Base-by-base conservation (phyloP, 2,888 invertebrate genomes). In the Epinotia brunnichana region DNA sequence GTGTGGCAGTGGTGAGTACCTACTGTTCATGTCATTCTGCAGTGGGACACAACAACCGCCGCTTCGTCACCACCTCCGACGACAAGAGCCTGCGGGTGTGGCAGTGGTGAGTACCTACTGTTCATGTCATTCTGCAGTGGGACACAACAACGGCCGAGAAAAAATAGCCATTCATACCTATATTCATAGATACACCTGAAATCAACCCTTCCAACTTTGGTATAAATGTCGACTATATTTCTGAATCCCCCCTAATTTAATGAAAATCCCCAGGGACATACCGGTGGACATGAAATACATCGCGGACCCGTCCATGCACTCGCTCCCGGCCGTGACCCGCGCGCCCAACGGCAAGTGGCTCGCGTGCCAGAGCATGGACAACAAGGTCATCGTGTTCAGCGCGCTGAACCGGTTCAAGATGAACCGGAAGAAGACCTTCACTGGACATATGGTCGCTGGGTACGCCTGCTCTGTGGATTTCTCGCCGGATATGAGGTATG, bases 261-360 rank as follows among this genome's bases (percentile, higher is more conserved):
- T 15, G 11, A 24, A 24, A 21, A 15, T 3, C 13, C 10, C 7
- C 85, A 94, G 94, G 94, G 98, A 98, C 85, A 98, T 98, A 82
- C 98, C 98, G 0, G 99, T 99, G 1, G 99, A 99, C 89, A 99
- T 99, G 97, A 99, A 99, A 88, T 99, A 99, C 89, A 99, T 99
- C 77, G 99, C 99, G 0, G 99, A 99, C 90, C 99, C 99, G 0
- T 96, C 98, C 0, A 99, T 99, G 98, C 99, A 99, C 90, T 99
- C 99, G 5, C 98, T 99, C 96, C 99, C 99, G 0, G 97, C 98
- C 0, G 99, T 99, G 0, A 97, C 98, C 0, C 95, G 96, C 7
- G 97, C 99, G 0, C 99, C 99, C 0, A 99, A 99, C 94, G 97
- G 98, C 85, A 99, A 99, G 91, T 99, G 99, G 99, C 94, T 99